Evolutionary conservation across 2,888 invertebrate genomes (phyloP).

Genomic region (Nysson spinosus): DNA sequence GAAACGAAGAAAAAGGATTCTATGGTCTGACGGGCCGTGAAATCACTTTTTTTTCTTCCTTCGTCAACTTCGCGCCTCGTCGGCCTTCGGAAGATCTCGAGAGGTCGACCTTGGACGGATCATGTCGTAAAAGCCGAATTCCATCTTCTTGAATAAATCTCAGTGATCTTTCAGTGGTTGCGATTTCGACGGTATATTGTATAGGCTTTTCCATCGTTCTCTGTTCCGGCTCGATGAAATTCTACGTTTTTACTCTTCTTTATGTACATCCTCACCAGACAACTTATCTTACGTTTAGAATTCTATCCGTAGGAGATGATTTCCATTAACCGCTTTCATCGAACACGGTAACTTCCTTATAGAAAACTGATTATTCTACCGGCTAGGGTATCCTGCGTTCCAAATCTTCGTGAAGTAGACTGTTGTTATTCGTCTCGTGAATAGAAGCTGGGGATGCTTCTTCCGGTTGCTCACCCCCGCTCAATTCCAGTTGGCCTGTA

Average conservation of each 20-base stretch:
- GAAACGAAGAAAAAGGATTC: slow-evolving; percentile 5
- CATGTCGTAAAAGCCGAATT: slow-evolving; percentile 48
- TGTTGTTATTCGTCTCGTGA: slow-evolving; percentile 80
- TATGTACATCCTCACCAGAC: background rate
- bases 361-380: slow-evolving; percentile 11
- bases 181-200: slow-evolving; percentile 10
- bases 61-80: slow-evolving; percentile 33
- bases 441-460: slow-evolving; percentile 73
- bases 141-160: slow-evolving; percentile 46
- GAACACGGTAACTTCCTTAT: slow-evolving; percentile 11
- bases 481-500: slow-evolving; percentile 73
- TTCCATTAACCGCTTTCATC: background rate
- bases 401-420: slow-evolving; percentile 79
- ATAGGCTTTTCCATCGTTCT: background rate
- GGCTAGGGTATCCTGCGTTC: slow-evolving; percentile 76
- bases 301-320: background rate
- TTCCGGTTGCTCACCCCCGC: slow-evolving; percentile 74
- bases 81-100: slow-evolving; percentile 44
- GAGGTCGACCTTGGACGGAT: slow-evolving; percentile 52
- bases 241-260: background rate
- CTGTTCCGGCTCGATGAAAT: background rate
- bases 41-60: slow-evolving; percentile 21
- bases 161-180: slow-evolving; percentile 20
- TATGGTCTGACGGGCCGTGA: slow-evolving; percentile 16
- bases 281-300: background rate